A percentile compares a stretch with the other conserved stretches of the same genome.
Conservation (phyloP, 2,888 invertebrate genomes). For the Cataglyphis albicans region DNA sequence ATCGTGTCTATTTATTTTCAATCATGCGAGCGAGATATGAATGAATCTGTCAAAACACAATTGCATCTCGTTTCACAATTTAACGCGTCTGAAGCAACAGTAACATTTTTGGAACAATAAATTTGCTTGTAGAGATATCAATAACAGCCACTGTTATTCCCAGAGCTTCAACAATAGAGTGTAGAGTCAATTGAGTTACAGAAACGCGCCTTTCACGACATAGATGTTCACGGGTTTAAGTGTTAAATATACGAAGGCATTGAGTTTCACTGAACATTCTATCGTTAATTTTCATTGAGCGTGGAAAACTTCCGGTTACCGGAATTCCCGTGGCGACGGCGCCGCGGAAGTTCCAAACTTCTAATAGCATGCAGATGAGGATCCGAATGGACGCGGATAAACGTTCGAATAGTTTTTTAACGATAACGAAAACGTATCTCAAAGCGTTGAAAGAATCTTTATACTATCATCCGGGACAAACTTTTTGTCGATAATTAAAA, state of each 20-base stretch:
- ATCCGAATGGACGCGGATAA: constrained; percentile 11
- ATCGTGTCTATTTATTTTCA: not conserved
- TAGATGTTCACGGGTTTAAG: constrained; percentile 26
- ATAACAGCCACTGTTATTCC: not conserved
- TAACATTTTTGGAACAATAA: not conserved
- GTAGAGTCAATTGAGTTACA: constrained; percentile 30
- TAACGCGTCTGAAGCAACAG: not conserved
- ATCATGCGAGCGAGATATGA: not conserved
- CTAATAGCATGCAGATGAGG: constrained; percentile 33
- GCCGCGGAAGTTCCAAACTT: constrained; percentile 34
- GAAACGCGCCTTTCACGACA: not conserved
- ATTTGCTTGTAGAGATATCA: not conserved
- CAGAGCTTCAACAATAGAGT: constrained; percentile 4
- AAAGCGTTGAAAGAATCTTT: not conserved
- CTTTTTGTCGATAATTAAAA: constrained; percentile 25
- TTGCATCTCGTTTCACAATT: not conserved
- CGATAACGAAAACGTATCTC: constrained; percentile 9
- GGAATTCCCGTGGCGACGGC: constrained; percentile 21
- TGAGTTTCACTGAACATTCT: constrained; percentile 23
- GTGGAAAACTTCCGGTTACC: constrained; percentile 18
- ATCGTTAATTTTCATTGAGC: constrained; percentile 40
- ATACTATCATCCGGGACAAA: not conserved
- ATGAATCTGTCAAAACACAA: not conserved
- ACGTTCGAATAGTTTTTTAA: constrained; percentile 22
- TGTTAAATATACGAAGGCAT: constrained; percentile 28